Conservation (phyloP, 2,797 vertebrate genomes). For the Mus caroli region DNA sequence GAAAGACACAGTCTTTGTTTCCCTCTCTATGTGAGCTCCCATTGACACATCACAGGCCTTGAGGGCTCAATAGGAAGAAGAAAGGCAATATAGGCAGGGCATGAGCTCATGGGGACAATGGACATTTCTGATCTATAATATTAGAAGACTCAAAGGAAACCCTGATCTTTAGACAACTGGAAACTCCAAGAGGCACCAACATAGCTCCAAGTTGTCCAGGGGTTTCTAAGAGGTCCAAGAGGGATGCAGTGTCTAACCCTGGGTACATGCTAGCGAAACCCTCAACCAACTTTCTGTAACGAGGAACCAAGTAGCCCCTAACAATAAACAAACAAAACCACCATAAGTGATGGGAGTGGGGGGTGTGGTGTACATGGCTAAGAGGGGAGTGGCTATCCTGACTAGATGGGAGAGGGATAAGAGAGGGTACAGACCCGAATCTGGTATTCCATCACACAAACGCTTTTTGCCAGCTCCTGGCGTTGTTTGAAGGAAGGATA, state of each 20-base stretch:
- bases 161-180: neutral
- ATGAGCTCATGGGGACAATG: fast-evolving
- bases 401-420: neutral
- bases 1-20: neutral
- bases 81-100: neutral
- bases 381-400: neutral
- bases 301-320: neutral
- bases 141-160: neutral
- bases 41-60: neutral
- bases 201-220: neutral
- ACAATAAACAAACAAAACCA: neutral
- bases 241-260: neutral
- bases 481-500: neutral
- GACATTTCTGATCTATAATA: no score
- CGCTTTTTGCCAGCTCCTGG: neutral
- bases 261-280: neutral
- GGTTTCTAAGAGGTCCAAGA: neutral
- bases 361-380: neutral
- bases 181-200: neutral
- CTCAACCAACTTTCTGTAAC: neutral
- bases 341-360: neutral
- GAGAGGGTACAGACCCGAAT: neutral
- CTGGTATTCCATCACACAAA: neutral
- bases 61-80: neutral
- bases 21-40: neutral